phyloP scores from a whole-genome alignment of 2,113 vertebrate genomes.

The Megalops atlanticus region DNA sequence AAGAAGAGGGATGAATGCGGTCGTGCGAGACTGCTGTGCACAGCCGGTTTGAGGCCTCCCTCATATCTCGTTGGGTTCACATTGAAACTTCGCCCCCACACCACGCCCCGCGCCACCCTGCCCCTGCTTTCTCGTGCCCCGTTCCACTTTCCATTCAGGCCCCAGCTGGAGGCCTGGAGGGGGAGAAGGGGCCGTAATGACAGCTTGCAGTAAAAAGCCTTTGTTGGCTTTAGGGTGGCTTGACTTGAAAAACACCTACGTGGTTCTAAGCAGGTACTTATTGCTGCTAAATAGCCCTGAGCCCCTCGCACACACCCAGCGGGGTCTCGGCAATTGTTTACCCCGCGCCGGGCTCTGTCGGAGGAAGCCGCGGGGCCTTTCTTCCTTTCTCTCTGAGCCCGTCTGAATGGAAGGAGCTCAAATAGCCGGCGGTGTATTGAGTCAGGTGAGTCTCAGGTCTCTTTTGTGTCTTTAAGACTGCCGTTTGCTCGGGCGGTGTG shows the following conservation, averaged over 20 bases:
- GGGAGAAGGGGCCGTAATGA: not conserved
- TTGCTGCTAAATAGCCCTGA: not conserved
- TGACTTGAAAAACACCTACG: not conserved
- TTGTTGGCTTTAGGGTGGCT: not conserved
- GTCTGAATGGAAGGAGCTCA: constrained; percentile 37
- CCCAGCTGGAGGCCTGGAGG: not conserved
- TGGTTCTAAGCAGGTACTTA: not conserved
- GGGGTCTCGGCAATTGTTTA: constrained; percentile 9
- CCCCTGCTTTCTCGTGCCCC: not conserved
- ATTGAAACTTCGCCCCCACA: no score
- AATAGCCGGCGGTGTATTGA: constrained; percentile 48
- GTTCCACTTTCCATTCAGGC: not conserved
- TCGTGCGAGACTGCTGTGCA: no score
- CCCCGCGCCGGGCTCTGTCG: constrained; percentile 7
- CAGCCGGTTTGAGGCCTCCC: no score
- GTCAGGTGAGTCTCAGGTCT: constrained; percentile 48
- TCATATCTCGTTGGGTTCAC: no score
- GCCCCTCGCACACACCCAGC: not conserved
- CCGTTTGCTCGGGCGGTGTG: constrained; percentile 27
- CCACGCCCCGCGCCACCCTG: not conserved
- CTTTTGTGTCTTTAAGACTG: constrained; percentile 49
- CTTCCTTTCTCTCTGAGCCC: constrained; percentile 1
- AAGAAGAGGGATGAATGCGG: no score
- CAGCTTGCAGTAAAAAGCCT: not conserved
- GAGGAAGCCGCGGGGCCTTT: constrained; percentile 5